Base-by-base conservation (phyloP, 2,888 invertebrate genomes). In the Acleris sparsana region DNA sequence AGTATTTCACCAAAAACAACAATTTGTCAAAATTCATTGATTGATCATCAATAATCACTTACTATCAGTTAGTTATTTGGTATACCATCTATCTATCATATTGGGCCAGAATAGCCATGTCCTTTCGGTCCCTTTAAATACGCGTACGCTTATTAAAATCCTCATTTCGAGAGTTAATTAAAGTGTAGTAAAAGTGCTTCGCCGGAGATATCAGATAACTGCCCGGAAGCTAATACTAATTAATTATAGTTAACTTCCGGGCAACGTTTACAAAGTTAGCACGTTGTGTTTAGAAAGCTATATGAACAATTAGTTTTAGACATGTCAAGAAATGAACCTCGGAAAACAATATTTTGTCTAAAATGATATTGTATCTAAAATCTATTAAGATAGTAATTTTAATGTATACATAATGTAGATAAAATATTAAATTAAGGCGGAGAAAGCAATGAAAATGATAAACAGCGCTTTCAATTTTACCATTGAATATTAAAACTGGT, bases 201-300 rank as follows among this genome's bases (percentile, higher is more conserved):
- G 53, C 25, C 33, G 33, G 53, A 55, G 55, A 61, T 61, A 65
- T 56, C 51, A 51, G 60, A 49, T 65, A 60, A 44, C 55, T 60
- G 51, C 33, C 55, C 65, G 65, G 65, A 61, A 65, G 58, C 53
- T 61, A 56, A 55, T 56, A 62, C 56, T 57, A 62, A 67, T 67
- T 67, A 57, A 55, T 9, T 33, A 53, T n/a, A 48, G 33, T 22
- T 65, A 29, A 16, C 60, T 56, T 65, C 60, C 51, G 51, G 44
- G 29, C 44, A 49, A 43, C 29, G 22, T 13, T 39, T 13, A 39
- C 39, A 39, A 39, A 13, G 39, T 39, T 39, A 55, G 20, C 25
- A 20, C 16, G 16, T 22, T 46, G 9, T 43, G 17, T 22, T 33
- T 43, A 25, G 53, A 60, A 53, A 53, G 22, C 43, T 43, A 9